These are phyloP conservation scores for Cygnus olor DNA, from an alignment of 2,797 vertebrate genomes.

Conservation along the genomic window DNA sequence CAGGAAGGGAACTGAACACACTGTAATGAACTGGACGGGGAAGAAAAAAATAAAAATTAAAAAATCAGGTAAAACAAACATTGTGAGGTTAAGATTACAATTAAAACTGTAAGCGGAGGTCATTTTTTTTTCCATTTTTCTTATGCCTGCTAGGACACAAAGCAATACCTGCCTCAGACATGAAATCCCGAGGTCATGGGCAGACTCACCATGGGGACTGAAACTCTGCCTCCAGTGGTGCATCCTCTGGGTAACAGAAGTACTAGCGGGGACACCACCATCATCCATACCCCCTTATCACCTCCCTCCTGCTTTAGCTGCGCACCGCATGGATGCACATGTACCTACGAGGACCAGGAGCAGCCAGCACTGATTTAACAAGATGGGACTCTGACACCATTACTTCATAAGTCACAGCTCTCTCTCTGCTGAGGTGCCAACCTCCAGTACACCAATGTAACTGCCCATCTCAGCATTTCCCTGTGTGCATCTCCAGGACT, in stretches of 20 bases:
- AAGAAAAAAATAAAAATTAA: neutral
- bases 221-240: neutral
- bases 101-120: neutral
- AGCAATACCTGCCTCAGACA: neutral
- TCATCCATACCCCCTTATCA: accelerated
- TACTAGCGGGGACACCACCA: neutral
- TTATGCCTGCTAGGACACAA: neutral
- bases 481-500: neutral
- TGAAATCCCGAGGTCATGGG: neutral
- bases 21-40: neutral
- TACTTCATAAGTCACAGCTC: neutral
- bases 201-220: neutral
- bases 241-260: neutral
- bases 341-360: neutral
- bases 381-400: neutral
- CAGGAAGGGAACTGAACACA: conserved; percentile 8
- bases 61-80: neutral
- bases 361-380: neutral
- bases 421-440: neutral
- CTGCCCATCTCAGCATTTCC: neutral
- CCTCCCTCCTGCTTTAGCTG: neutral
- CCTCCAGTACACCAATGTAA: neutral
- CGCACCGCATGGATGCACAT: accelerated
- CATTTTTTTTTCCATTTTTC: conserved; percentile 4
- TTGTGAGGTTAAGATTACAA: neutral